A percentile compares a stretch with the other conserved stretches of the same genome.
Conservation (phyloP, 2,888 invertebrate species). For the Noctua janthina region DNA sequence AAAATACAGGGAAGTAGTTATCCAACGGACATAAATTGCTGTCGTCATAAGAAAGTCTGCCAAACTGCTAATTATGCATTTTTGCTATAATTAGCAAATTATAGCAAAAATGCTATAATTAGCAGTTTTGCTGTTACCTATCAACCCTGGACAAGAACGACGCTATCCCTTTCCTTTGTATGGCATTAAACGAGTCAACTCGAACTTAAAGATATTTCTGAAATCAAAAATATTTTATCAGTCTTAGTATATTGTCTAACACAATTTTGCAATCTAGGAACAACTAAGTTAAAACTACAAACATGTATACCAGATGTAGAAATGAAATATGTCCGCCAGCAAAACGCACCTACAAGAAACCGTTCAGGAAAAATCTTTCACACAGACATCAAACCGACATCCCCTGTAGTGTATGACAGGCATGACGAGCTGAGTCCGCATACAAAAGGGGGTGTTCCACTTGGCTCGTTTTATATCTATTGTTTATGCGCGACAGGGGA, state of each 20-base stretch:
- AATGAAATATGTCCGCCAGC: not conserved
- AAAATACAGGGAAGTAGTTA: no score
- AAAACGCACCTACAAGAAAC: constrained; percentile 53
- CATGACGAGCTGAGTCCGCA: constrained; percentile 85
- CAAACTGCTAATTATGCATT: no score
- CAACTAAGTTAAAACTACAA: not conserved
- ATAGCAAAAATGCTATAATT: no score
- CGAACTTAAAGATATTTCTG: no score
- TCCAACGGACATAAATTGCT: no score
- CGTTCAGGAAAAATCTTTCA: constrained; percentile 48
- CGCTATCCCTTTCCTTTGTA: no score
- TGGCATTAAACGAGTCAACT: no score
- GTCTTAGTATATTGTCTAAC: not conserved
- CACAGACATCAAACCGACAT: constrained; percentile 63
- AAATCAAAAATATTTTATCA: no score
- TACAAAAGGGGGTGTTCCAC: constrained; percentile 88
- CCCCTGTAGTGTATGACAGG: constrained; percentile 81
- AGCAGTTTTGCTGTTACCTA: no score
- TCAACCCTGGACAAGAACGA: no score
- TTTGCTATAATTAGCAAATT: no score
- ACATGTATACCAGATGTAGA: not conserved
- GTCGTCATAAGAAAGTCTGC: no score
- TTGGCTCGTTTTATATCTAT: constrained; percentile 88
- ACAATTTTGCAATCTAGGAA: not conserved
- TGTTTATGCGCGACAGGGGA: constrained; percentile 84